phyloP scores from a whole-genome alignment of 2,888 invertebrate genomes.

The Hipparchia sbordonii region DNA sequence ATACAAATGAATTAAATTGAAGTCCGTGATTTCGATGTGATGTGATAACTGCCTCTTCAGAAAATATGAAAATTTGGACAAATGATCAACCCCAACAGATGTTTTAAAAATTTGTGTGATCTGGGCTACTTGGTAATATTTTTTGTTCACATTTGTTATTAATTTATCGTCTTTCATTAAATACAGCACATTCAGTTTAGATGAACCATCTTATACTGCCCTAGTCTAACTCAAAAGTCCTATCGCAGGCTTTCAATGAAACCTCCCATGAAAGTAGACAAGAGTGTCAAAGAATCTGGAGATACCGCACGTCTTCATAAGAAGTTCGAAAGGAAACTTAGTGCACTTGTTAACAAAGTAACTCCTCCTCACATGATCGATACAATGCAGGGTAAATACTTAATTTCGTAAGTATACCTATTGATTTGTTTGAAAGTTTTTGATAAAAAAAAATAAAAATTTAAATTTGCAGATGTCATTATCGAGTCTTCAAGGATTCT shows the following conservation, averaged over 20 bases:
- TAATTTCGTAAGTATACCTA: background rate
- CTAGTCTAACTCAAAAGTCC: background rate
- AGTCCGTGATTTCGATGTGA: too few relatives aligned
- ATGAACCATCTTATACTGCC: background rate
- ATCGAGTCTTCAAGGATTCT: conserved; percentile 64
- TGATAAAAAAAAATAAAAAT: background rate
- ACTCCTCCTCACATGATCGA: conserved; percentile 57
- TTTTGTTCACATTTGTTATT: too few relatives aligned
- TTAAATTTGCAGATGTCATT: conserved; percentile 60
- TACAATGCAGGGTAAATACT: conserved; percentile 63
- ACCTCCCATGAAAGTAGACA: conserved; percentile 57
- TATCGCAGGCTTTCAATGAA: conserved; percentile 45
- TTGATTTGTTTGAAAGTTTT: conserved; percentile 1
- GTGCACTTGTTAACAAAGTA: conserved; percentile 50
- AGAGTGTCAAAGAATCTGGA: conserved; percentile 59
- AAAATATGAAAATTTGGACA: too few relatives aligned
- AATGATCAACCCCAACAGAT: too few relatives aligned
- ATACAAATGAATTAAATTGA: too few relatives aligned
- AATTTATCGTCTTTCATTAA: too few relatives aligned
- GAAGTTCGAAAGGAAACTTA: conserved; percentile 68
- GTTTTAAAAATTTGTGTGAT: too few relatives aligned
- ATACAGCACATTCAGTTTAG: too few relatives aligned
- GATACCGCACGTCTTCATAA: conserved; percentile 67
- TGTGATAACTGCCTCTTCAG: too few relatives aligned
- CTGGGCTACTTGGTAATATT: too few relatives aligned